Base-by-base conservation (phyloP, 2,113 vertebrate genomes). In the Pholis gunnellus region DNA sequence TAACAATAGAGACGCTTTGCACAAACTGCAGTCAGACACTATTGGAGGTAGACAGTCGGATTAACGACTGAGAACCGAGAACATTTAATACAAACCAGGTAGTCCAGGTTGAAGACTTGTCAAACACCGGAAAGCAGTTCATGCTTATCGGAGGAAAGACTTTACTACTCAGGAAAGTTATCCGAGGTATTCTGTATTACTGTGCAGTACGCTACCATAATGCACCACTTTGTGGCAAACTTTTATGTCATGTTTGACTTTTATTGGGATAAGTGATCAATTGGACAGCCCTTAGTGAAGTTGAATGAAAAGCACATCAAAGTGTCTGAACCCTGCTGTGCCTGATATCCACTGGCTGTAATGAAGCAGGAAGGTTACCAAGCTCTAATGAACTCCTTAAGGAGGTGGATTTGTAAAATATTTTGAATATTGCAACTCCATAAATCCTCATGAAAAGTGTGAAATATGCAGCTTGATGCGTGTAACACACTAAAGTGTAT, bases 221-320 rank as follows among this genome's bases (percentile, higher is more conserved):
- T 38, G 22, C 14, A 6, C 22, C 38, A 1, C 59, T 18, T 42
- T 34, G 40, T 11, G 27, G 36, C 18, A 74, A 64, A 73, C 14
- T 13, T 40, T 20, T 38, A 11, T 52, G 18, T 38, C 25, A 15
- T 17, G 31, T 29, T 83, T 6, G 44, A 31, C 36, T 22, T 46
- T 36, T 22, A 27, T 6, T 59, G 20, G 20, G 67, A 72, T 59
- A 48, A 34, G 22, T 36, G 6, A 78, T 67, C 15, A 42, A 5
- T 31, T 13, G n/a, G 71, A 75, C 70, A n/a, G 46, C 75, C 48
- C 54, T 31, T 1, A 22, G 72, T 34, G 1, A 52, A 31, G 22
- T 38, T 67, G 17, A 44, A 64, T 68, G 18, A 61, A 69, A 61
- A 40, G 48, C 25, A 44, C 64, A 72, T 81, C 77, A 81, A 77